A percentile compares a stretch with the other conserved stretches of the same genome.
phyloP scores from a whole-genome alignment of 92 coral and sea anemone species.

The Phenganax subtilis region DNA sequence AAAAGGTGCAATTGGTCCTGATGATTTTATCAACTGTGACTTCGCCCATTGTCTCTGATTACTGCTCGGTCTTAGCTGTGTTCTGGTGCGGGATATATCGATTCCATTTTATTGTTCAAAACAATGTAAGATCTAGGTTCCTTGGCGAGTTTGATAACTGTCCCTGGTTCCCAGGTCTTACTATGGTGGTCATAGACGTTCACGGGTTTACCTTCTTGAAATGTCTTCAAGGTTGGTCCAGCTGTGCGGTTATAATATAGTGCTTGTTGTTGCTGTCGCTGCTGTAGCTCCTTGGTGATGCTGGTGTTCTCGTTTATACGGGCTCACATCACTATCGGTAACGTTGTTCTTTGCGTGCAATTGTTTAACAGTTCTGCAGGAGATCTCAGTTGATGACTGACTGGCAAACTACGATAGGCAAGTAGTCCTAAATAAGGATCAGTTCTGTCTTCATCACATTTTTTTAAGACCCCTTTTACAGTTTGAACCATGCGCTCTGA shows the following conservation, averaged over 20 bases:
- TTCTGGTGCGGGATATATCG: conserved; percentile 50
- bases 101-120: conserved; percentile 29
- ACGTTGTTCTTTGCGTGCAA: conserved; percentile 44
- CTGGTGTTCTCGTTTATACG: conserved; percentile 10
- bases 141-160: conserved; percentile 44
- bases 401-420: conserved; percentile 43
- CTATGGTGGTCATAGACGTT: conserved; percentile 47
- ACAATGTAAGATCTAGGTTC: conserved; percentile 59
- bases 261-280: conserved; percentile 43
- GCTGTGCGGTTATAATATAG: conserved; percentile 47
- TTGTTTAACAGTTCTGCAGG: conserved; percentile 49
- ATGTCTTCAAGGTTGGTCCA: conserved; percentile 38
- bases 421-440: conserved; percentile 52
- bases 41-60: not conserved
- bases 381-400: conserved; percentile 37
- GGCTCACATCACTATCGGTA: conserved; percentile 45
- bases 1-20: not conserved
- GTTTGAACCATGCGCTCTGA: conserved; percentile 56
- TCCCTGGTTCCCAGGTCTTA: conserved; percentile 46
- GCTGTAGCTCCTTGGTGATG: conserved; percentile 33
- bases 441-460: conserved; percentile 45
- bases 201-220: conserved; percentile 38
- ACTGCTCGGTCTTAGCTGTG: conserved; percentile 42
- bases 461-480: conserved; percentile 32
- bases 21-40: not conserved